Evolutionary conservation across 2,888 invertebrate genomes (phyloP), one percentile per base, ranked within the genome.

Genomic region (Dryococelus australis): DNA sequence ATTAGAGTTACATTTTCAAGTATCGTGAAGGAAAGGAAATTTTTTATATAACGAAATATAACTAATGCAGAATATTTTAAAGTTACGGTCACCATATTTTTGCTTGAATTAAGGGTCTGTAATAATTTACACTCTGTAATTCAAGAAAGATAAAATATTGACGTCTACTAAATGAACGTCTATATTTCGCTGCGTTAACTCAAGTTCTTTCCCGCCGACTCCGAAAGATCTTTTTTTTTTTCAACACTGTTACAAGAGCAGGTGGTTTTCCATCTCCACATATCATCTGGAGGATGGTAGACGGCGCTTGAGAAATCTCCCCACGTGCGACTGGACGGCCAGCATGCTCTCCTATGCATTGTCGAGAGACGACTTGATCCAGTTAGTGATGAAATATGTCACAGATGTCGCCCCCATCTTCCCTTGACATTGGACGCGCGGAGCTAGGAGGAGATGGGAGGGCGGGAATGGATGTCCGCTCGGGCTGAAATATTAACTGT

Each of bases 311-410:
- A 65, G 65, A 65, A n/a, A 65, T 65, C 20, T 24, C n/a, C 65
- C 65, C 65, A 65, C 65, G 65, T 65, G 65, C 24, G 20, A 24
- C 65, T 6, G 65, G 65, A 5, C 65, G 65, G 65, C n/a, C 0
- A 24, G 65, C n/a, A 8, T 65, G 65, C 65, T 65, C 65, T 65
- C 65, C 65, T 65, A 65, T 65, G 65, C 65, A 65, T 65, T 65
- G 65, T 65, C 65, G 65, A 65, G 65, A 65, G 65, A 65, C 13
- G 65, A 13, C 86, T 83, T 87, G 87, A 87, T 88, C 84, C 86
- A 86, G 86, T 87, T 88, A 88, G 86, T 86, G 87, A 87, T 51
- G 86, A 86, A 87, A 84, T 84, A 85, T 81, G 88, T 88, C 86
- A 86, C 88, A 88, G 87, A 88, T 88, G 88, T 83, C 78, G 26